Percentiles rank a stretch among this genome's conserved stretches.
Conservation (phyloP, 37 sponge, comb jelly and placozoan species). For the Chondrilla cf. caribensis region DNA sequence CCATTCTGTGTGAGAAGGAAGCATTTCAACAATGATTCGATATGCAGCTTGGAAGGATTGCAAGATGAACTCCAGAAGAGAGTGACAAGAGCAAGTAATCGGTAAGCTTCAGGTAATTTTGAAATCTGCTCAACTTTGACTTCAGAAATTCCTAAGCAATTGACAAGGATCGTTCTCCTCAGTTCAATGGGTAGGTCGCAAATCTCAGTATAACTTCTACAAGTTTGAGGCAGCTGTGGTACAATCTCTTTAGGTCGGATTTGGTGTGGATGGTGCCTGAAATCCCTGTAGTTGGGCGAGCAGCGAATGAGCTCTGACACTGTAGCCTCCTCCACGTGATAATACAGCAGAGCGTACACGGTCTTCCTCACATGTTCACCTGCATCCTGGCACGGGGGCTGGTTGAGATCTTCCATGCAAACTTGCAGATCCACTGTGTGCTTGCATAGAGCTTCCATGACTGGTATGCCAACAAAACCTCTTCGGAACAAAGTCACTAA, state of each 20-base stretch:
- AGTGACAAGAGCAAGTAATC: background rate
- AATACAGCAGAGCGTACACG: background rate
- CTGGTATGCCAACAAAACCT: background rate
- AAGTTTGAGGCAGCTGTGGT: background rate
- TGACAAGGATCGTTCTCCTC: background rate
- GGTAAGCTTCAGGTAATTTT: background rate
- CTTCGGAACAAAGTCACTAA: background rate
- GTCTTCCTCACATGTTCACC: background rate
- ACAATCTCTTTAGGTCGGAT: background rate
- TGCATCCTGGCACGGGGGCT: background rate
- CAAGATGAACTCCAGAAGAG: background rate
- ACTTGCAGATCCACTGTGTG: background rate
- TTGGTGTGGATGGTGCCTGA: background rate
- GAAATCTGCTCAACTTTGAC: background rate
- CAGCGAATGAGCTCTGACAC: slow-evolving; percentile 9
- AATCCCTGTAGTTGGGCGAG: background rate
- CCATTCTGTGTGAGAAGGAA: background rate
- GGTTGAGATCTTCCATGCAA: background rate
- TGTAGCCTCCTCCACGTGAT: background rate
- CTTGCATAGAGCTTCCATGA: slow-evolving; percentile 3
- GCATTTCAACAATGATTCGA: background rate
- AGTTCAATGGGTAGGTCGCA: background rate
- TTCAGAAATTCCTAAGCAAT: background rate
- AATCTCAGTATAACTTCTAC: background rate
- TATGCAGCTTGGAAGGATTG: background rate